Evolutionary conservation across 64 coral and sea anemone genomes (phyloP).

Genomic region (Montipora cactus): DNA sequence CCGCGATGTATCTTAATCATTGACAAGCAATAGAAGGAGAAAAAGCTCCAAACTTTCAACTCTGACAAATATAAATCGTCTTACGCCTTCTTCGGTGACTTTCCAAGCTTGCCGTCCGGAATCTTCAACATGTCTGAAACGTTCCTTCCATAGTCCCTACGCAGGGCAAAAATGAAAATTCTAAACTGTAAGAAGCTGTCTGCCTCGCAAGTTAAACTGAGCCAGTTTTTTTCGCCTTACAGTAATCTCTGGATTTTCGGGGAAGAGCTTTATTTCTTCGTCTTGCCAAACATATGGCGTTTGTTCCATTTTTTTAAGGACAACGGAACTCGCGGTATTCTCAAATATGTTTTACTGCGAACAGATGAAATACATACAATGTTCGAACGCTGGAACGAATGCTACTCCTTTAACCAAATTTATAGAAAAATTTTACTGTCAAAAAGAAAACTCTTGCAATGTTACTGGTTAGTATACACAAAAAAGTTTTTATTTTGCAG

Average conservation of each 20-base stretch:
- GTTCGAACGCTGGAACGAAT: neutral
- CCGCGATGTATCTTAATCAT: too few relatives aligned
- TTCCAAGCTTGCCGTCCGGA: neutral
- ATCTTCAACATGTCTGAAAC: too few relatives aligned
- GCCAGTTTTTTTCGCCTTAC: neutral
- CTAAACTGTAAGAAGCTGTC: neutral
- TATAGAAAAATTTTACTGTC: neutral
- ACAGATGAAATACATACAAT: neutral
- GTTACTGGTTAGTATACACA: neutral
- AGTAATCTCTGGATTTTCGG: neutral
- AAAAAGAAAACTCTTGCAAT: neutral
- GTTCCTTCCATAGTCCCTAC: neutral
- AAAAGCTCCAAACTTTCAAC: neutral
- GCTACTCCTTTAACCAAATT: neutral
- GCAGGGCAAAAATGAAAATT: neutral
- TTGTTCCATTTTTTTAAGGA: neutral
- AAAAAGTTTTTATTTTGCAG: neutral
- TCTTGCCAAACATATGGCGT: neutral
- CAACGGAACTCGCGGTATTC: neutral
- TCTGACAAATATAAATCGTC: neutral
- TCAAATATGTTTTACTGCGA: neutral
- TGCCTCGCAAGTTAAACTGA: neutral
- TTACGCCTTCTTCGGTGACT: constrained; percentile 3
- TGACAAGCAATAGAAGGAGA: too few relatives aligned
- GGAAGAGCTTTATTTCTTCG: neutral